Evolutionary conservation across 2,888 invertebrate species (phyloP), one percentile per base, ranked within the genome.

Genomic region (Chaitophorus viminalis): DNA sequence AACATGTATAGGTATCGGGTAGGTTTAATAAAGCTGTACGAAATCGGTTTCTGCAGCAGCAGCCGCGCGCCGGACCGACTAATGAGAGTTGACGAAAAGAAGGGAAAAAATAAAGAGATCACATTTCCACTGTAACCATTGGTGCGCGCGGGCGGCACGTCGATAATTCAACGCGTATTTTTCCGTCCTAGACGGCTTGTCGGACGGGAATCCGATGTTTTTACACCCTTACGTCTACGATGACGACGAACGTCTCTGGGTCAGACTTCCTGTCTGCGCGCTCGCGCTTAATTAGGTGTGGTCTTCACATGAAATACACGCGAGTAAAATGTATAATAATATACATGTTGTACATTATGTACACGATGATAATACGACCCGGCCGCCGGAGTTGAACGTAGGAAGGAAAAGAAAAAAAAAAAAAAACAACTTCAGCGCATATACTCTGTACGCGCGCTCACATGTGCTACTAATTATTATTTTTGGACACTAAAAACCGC

Each of bases 241-340:
- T 17, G 70, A n/a, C 83, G 39, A 29, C 75, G 29, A 9, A 60
- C 17, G 25, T 36, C 70, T 46, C 36, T 6, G 86, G 85, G 85
- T 86, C 86, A 87, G 74, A 87, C 86, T 87, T 87, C 86, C 86
- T 87, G 86, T 87, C 86, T 87, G 86, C 70, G 79, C 39, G 72
- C 33, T 18, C 54, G 86, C 78, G 79, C 86, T 74, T 87, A 87
- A 87, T 87, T 87, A 68, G 74, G 52, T 18, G 85, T 54, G 85
- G 75, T 83, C 65, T 65, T 39, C 65, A 31, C 39, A 8, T 39
- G 60, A 60, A 21, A 60, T 5, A 21, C 60, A 21, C 39, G 70
- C 33, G 9, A 3, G 31, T n/a, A n/a, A n/a, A n/a, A n/a, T n/a
- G n/a, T n/a, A n/a, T n/a, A n/a, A n/a, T n/a, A n/a, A n/a, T n/a